Conservation (phyloP, 2,797 vertebrate genomes). For the Cetoscarus ocellatus region DNA sequence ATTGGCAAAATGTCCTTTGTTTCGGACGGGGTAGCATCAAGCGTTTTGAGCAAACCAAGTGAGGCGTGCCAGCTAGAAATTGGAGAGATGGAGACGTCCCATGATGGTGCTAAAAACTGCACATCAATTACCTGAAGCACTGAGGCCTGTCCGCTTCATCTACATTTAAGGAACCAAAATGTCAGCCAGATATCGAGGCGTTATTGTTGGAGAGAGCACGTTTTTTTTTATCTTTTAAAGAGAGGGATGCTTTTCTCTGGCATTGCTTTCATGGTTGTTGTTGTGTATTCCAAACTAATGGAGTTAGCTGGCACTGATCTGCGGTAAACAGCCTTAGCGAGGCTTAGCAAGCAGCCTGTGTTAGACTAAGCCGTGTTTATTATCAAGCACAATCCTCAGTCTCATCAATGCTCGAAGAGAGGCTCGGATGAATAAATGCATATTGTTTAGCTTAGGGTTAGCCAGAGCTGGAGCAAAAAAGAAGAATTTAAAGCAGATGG, state of each 20-base stretch:
- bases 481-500: conserved; percentile 71
- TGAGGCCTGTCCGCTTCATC: conserved; percentile 73
- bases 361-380: conserved; percentile 75
- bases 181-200: conserved; percentile 49
- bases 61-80: conserved; percentile 60
- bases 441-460: conserved; percentile 75
- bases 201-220: conserved; percentile 39
- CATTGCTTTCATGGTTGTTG: conserved; percentile 32
- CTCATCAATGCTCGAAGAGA: conserved; percentile 77
- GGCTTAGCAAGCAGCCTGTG: conserved; percentile 71
- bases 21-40: conserved; percentile 61
- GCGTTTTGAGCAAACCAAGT: conserved; percentile 64
- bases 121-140: conserved; percentile 82
- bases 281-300: conserved; percentile 55
- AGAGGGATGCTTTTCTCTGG: conserved; percentile 8
- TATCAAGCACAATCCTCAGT: conserved; percentile 70
- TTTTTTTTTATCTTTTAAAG: conserved; percentile 12
- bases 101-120: conserved; percentile 79
- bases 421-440: conserved; percentile 72
- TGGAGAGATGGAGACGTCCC: conserved; percentile 71
- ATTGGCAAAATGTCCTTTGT: conserved; percentile 71
- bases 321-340: conserved; percentile 69
- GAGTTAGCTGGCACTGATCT: conserved; percentile 68
- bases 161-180: conserved; percentile 66
- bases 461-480: conserved; percentile 61